Evolutionary conservation across 1,140 invertebrate species (phyloP), one percentile per base, ranked within the genome.

Genomic region (Rhysida immarginata): DNA sequence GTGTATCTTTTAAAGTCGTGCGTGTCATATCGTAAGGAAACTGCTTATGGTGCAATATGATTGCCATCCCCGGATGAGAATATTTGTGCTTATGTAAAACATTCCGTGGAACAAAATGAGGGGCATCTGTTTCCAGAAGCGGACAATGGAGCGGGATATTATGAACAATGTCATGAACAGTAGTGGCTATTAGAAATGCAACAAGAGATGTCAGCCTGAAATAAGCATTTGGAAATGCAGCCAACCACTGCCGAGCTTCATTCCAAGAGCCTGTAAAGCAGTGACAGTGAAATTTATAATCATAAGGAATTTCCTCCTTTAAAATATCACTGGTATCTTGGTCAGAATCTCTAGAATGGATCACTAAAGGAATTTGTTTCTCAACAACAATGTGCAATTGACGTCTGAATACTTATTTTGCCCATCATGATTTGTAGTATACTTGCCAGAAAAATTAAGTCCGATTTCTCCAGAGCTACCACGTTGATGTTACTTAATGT

Each of bases 101-200:
- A 5, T 56, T 35, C 41, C 55, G 54, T n/a, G 74, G 74, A 13
- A 74, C 53, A 61, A 75, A 75, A 59, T 74, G 75, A 14, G 74
- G 74, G n/a, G 74, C 64, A 62, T 76, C 74, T 2, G 74, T 76
- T 61, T 76, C 74, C 20, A 76, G 56, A 5, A 76, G 60, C 1
- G 75, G 59, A 46, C 65, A 59, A 29, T 72, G 60, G 1, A 76
- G 59, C 0, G 74, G 73, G 29, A 76, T 61, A 18, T 61, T 61
- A 20, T 59, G 53, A 2, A 67, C 71, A 5, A 74, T 65, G 46
- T 72, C 60, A 45, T 67, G 67, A 13, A 68, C 60, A 2, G 60
- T 54, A 23, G 52, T 60, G 0, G 69, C 71, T 16, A 63, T 55
- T 16, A 49, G 43, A 54, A 66, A 69, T n/a, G 71, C 72, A 0